Conservation (phyloP, 2,797 vertebrate species). For the Premnoplex brunnescens region DNA sequence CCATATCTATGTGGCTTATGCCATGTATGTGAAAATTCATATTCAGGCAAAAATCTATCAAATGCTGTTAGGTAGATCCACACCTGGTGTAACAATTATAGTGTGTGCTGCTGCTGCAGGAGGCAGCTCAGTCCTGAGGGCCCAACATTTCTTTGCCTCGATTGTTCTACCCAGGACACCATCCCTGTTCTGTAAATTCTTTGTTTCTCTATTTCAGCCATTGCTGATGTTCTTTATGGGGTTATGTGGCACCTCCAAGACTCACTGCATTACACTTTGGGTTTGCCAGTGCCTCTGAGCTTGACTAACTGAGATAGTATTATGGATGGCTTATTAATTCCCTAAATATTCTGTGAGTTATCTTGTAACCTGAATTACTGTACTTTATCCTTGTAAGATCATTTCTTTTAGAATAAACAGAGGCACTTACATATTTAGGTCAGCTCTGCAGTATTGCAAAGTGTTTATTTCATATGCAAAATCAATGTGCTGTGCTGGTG, state of each 20-base stretch:
- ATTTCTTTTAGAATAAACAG: not conserved
- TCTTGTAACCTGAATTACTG: not conserved
- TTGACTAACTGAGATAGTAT: not conserved
- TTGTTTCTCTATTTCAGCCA: not conserved
- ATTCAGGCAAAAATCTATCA: not conserved
- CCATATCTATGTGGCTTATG: not conserved
- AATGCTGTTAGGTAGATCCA: not conserved
- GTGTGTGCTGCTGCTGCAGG: not conserved
- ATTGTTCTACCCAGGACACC: not conserved
- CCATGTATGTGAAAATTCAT: not conserved
- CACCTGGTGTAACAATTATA: not conserved
- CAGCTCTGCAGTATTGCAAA: not conserved
- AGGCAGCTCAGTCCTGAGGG: not conserved
- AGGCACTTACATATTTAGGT: not conserved
- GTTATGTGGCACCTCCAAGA: not conserved
- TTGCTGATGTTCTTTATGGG: not conserved
- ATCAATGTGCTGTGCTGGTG: not conserved
- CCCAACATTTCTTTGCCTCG: not conserved
- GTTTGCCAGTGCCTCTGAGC: not conserved
- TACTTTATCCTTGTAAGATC: not conserved
- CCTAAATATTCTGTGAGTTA: not conserved
- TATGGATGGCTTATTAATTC: conserved; percentile 5
- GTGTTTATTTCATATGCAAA: not conserved
- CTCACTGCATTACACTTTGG: not conserved
- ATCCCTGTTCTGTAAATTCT: not conserved